phyloP scores from a whole-genome alignment of 2,797 vertebrate species.

The Falco rusticolus region DNA sequence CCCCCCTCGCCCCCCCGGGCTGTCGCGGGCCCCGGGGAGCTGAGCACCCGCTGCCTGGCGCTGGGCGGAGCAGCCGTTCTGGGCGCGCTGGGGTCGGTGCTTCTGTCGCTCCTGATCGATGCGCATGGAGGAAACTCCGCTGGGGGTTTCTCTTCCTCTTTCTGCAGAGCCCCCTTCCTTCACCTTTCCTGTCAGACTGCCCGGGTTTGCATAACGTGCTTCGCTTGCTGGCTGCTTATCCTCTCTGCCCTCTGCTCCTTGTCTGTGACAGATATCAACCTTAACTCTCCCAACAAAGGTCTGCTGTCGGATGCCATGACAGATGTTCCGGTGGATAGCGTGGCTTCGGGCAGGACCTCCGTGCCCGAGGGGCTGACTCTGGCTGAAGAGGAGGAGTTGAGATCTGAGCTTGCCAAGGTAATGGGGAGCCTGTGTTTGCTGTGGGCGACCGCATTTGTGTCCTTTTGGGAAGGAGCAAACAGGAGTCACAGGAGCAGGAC shows the following conservation, averaged over 20 bases:
- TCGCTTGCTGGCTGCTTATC: constrained; percentile 9
- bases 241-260: constrained; percentile 66
- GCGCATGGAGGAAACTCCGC: accelerated
- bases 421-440: neutral
- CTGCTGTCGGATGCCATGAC: constrained; percentile 82
- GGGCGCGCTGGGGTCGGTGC: neutral
- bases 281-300: constrained; percentile 98
- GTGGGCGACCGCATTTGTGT: accelerated
- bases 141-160: neutral
- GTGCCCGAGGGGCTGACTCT: constrained; percentile 85
- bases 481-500: neutral
- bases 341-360: constrained; percentile 53
- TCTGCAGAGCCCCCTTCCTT: too few relatives aligned
- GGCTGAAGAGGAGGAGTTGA: constrained; percentile 90
- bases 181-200: accelerated
- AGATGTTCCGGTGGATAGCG: constrained; percentile 82
- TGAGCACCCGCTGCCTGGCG: neutral
- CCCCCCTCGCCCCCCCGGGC: too few relatives aligned
- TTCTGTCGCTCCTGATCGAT: neutral
- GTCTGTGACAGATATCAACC: constrained; percentile 90
- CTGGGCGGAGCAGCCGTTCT: neutral
- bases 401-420: constrained; percentile 88
- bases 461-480: neutral
- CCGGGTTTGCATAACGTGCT: neutral
- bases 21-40: neutral